Base-by-base conservation (phyloP, 2,888 invertebrate species). In the Scaptomyza tumidula region DNA sequence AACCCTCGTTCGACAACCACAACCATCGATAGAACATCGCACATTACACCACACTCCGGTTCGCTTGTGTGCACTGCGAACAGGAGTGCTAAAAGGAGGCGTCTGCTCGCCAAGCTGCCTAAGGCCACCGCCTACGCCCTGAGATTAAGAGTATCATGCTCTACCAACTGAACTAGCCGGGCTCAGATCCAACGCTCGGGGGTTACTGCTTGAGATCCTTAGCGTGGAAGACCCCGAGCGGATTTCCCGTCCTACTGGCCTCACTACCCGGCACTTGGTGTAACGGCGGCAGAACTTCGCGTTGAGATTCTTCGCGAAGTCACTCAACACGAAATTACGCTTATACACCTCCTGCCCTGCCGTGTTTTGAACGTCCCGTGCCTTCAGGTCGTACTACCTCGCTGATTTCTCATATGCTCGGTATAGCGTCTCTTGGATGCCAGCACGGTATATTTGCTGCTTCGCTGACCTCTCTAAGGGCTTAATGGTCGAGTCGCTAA, bases 91-190 rank as follows among this genome's bases (percentile, higher is more conserved):
- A n/a, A n/a, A n/a, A n/a, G n/a, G n/a, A n/a, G n/a, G n/a, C n/a
- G n/a, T n/a, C n/a, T n/a, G n/a, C n/a, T n/a, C n/a, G n/a, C n/a
- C n/a, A n/a, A n/a, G n/a, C n/a, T n/a, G n/a, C n/a, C n/a, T n/a
- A n/a, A n/a, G n/a, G n/a, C n/a, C n/a, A n/a, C n/a, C n/a, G n/a
- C n/a, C n/a, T n/a, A n/a, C n/a, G n/a, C n/a, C n/a, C n/a, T n/a
- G 19, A 19, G 2, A 33, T 33, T 91, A 92, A 91, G 91, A 90
- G 91, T 91, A 90, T 91, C 91, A 90, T 91, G 90, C 91, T 92
- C 91, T 91, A 91, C 91, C 91, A 91, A 91, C 91, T 91, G 91
- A 91, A 91, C 91, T 92, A 92, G 92, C 92, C 91, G 90, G 91
- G 91, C 90, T 84, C 59, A 37, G 37, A 37, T 37, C 37, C 37